Base-by-base conservation (phyloP, 2,797 vertebrate genomes). In the Arnoldichthys spilopterus region DNA sequence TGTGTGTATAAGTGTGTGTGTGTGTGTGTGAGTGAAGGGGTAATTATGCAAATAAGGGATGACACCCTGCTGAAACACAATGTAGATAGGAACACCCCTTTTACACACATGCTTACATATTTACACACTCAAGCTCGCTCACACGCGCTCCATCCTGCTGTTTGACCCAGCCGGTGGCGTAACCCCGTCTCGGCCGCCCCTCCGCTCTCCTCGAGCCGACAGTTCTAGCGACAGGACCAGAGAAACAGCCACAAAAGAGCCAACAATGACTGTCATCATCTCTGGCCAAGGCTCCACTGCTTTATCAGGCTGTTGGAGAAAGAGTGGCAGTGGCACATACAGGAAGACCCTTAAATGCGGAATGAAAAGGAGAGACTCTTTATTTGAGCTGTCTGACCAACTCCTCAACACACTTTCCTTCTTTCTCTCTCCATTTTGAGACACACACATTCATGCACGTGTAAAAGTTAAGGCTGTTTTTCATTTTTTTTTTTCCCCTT, bases 21-120 rank as follows among this genome's bases (percentile, higher is more conserved):
- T 67, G 74, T 69, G 69, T 64, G 63, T 54, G 76, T 22, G 51
- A 62, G 53, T 63, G 75, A 74, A 73, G 91, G 88, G 76, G 83
- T 90, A 92, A 92, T 91, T 93, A 94, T 94, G 93, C 92, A 94
- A 94, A 94, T 94, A 87, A 74, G 30, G 83, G 88, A 86, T 90
- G 89, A 87, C 89, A 88, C 86, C 76, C 81, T 73, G 80, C 67
- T 26, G 87, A 93, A 91, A 89, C 90, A 89, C 88, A 88, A 88
- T 91, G 90, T 91, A 92, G 91, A 94, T 92, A 91, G 87, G 87
- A 89, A 86, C 88, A 86, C 80, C 91, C 91, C 88, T 85, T 45
- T 86, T 90, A 85, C 72, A 77, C 74, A 70, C 79, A 78, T 63
- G 49, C 72, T 62, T 63, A 78, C 72, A 71, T 74, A 70, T 83